Percentiles rank a stretch among this genome's conserved stretches.
phyloP scores from a whole-genome alignment of 2,888 invertebrate genomes.

The Synanthedon vespiformis region DNA sequence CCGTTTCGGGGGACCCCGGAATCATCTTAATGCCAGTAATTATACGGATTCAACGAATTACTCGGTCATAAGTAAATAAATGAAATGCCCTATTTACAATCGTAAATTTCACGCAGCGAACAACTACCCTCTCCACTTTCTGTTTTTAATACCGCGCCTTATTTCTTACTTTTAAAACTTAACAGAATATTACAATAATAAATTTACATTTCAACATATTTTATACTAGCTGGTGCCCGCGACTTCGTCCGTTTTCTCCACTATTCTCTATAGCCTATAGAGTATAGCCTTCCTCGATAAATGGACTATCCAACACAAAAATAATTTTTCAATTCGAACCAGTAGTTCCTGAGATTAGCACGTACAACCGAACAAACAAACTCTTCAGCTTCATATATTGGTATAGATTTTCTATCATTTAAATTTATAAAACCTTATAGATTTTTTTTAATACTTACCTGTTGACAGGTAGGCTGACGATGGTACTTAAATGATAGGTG shows the following conservation, averaged over 20 bases:
- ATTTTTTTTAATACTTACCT: too few relatives aligned
- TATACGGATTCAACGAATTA: constrained; percentile 69
- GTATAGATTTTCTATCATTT: neutral
- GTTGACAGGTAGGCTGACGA: too few relatives aligned
- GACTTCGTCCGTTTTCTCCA: too few relatives aligned
- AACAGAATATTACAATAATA: constrained; percentile 2
- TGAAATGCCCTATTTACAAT: constrained; percentile 63
- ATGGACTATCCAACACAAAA: too few relatives aligned
- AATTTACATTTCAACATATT: neutral
- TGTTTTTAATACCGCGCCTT: constrained; percentile 7
- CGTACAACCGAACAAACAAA: too few relatives aligned
- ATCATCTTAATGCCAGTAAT: constrained; percentile 70
- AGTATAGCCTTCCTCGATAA: too few relatives aligned
- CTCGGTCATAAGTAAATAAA: constrained; percentile 68
- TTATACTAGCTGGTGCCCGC: too few relatives aligned
- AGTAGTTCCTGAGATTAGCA: too few relatives aligned
- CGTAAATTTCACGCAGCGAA: constrained; percentile 44
- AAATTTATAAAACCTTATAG: neutral
- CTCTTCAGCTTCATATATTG: too few relatives aligned
- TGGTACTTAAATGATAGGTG: too few relatives aligned
- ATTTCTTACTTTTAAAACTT: constrained; percentile 8
- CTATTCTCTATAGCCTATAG: too few relatives aligned
- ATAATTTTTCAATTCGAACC: too few relatives aligned
- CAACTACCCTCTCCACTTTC: neutral
- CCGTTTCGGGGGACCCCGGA: constrained; percentile 42